Base-by-base conservation (phyloP, 1,140 invertebrate species). In the Rhizoglyphus robini region DNA sequence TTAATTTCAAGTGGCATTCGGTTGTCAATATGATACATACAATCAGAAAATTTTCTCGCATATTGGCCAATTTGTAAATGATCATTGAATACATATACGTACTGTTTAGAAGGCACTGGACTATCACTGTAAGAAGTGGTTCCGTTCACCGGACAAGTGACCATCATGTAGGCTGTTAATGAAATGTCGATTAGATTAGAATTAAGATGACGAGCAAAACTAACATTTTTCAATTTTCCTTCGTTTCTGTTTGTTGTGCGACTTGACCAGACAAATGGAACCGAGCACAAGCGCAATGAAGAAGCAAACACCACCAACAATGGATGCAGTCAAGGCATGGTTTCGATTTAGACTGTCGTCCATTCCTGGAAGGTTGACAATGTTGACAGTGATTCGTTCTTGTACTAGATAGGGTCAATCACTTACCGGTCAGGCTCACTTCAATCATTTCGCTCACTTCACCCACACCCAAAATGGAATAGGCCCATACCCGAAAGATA, bases 81-180 rank as follows among this genome's bases (percentile, higher is more conserved):
- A n/a, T n/a, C n/a, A n/a, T n/a, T n/a, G n/a, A n/a, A n/a, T n/a
- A n/a, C n/a, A n/a, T 11, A 65, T 5, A 70, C 74, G 74, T 81
- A 94, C 90, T 91, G 93, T 85, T 92, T 93, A 83, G 91, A 88
- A 88, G 90, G 88, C 86, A 92, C 88, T 87, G 91, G 89, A 85
- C 88, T 90, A 79, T 87, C 87, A 79, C 81, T 79, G 78, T 72
- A 71, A 38, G 84, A 80, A 80, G 83, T 77, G 81, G 86, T 77
- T 75, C 87, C 89, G 77, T 89, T 90, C 78, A 92, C 86, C 76
- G 90, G 84, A 84, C 89, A 91, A 76, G 90, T 87, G 81, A 95
- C 90, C 89, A 93, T 91, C 80, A 91, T 93, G 83, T 94, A 94
- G 79, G 89, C 90, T 93, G 84, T 69, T 70, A 71, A 68, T 61